A percentile compares a stretch with the other conserved stretches of the same genome.
These are phyloP conservation scores for Aphelinus atriplicis DNA, from an alignment of 1,140 invertebrate genomes.

Conservation along the genomic window DNA sequence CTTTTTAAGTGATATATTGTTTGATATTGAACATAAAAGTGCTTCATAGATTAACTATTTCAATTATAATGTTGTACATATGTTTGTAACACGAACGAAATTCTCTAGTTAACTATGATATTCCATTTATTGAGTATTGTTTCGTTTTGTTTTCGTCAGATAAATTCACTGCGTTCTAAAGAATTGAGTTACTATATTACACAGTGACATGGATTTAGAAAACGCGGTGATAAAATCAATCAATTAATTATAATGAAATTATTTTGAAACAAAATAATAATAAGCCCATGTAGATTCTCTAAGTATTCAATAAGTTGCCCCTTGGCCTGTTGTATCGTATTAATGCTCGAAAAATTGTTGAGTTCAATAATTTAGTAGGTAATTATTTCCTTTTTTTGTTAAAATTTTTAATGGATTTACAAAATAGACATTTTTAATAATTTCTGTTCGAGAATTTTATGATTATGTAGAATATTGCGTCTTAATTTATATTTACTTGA, in stretches of 20 bases:
- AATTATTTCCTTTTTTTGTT: too few species aligned
- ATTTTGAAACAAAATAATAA: slow-evolving; percentile 20
- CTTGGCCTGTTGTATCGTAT: slow-evolving; percentile 19
- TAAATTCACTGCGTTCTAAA: slow-evolving; percentile 1
- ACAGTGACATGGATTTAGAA: slow-evolving; percentile 17
- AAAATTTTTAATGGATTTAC: too few species aligned
- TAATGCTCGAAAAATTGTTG: slow-evolving; percentile 1
- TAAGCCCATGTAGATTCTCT: slow-evolving; percentile 9
- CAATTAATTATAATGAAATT: neutral
- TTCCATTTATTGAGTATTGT: slow-evolving; percentile 39
- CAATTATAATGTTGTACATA: slow-evolving; percentile 45
- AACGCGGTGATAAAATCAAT: neutral
- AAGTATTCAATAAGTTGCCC: slow-evolving; percentile 14
- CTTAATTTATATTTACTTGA: too few species aligned
- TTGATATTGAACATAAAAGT: slow-evolving; percentile 41
- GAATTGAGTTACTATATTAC: slow-evolving; percentile 29
- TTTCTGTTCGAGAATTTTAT: too few species aligned
- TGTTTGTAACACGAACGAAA: slow-evolving; percentile 42
- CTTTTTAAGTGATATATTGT: slow-evolving; percentile 40
- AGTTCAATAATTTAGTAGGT: too few species aligned
- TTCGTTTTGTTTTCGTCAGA: slow-evolving; percentile 8
- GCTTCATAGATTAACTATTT: slow-evolving; percentile 40
- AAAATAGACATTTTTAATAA: too few species aligned
- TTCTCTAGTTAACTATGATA: slow-evolving; percentile 40
- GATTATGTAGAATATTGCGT: too few species aligned